Percentiles rank a stretch among this genome's conserved stretches.
phyloP scores from a whole-genome alignment of 2,797 vertebrate genomes.

The Coregonus ussuriensis region DNA sequence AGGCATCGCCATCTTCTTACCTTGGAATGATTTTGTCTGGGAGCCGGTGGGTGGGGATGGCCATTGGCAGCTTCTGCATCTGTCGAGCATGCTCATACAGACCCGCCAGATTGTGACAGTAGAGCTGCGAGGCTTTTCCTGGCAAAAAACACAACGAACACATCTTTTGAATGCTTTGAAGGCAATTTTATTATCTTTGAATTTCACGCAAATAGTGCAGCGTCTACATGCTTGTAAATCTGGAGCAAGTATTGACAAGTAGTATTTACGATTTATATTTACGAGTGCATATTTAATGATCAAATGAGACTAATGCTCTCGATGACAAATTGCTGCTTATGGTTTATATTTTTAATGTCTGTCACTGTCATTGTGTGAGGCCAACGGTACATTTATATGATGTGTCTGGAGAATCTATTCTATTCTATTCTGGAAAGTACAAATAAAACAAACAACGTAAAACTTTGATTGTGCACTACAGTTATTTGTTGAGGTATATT shows the following conservation, averaged over 20 bases:
- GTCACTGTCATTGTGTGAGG: too few relatives aligned
- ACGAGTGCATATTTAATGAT: too few relatives aligned
- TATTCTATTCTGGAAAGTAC: not conserved
- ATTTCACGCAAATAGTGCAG: not conserved
- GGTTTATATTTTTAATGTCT: too few relatives aligned
- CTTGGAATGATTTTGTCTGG: conserved; percentile 86
- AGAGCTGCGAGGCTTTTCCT: conserved; percentile 91
- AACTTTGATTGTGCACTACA: not conserved
- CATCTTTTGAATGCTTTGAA: not conserved
- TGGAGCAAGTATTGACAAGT: not conserved
- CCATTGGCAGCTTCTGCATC: conserved; percentile 86
- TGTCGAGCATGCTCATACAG: conserved; percentile 88
- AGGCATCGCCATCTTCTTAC: conserved; percentile 53
- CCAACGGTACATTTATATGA: not conserved
- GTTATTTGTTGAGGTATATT: not conserved
- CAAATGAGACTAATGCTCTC: too few relatives aligned
- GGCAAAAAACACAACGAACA: not conserved
- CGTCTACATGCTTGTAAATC: not conserved
- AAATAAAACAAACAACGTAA: not conserved
- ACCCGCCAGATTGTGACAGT: conserved; percentile 85
- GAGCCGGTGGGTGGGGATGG: conserved; percentile 86
- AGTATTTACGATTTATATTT: too few relatives aligned
- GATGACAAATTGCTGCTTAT: too few relatives aligned
- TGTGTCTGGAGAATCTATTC: not conserved
- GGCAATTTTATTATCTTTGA: not conserved